Evolutionary conservation across 2,113 vertebrate species (phyloP).

Genomic region (Carettochelys insculpta): DNA sequence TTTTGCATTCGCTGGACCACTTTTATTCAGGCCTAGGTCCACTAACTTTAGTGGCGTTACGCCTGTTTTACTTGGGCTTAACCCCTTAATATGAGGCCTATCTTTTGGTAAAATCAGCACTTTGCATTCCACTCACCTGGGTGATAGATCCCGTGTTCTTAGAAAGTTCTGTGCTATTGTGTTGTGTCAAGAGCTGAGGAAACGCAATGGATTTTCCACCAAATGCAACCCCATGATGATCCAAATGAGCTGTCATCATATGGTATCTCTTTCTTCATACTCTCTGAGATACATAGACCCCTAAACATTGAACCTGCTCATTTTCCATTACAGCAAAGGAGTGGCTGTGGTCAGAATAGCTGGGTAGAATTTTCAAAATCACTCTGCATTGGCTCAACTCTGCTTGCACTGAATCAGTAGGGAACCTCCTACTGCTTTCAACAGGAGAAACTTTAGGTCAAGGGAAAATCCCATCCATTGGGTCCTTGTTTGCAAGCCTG

Average conservation of each 20-base stretch:
- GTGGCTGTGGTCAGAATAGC: neutral
- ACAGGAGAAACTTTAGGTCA: neutral
- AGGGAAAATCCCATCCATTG: neutral
- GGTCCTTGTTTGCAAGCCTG: neutral
- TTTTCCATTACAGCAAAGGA: neutral
- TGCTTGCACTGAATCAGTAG: neutral
- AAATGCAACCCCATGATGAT: neutral
- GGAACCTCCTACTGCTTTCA: neutral
- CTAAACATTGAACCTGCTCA: neutral
- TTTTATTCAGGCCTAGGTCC: slow-evolving; percentile 3
- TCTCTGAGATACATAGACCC: neutral
- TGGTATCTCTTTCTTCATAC: neutral
- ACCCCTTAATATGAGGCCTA: neutral
- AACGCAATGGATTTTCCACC: slow-evolving; percentile 9
- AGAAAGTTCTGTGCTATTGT: slow-evolving; percentile 24
- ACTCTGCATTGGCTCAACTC: neutral
- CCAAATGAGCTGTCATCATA: neutral
- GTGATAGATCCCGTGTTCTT: neutral
- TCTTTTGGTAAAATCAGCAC: slow-evolving; percentile 8
- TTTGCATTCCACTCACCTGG: slow-evolving; percentile 8
- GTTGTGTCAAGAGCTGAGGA: slow-evolving; percentile 1
- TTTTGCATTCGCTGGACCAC: neutral
- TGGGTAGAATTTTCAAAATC: neutral
- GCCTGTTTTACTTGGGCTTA: neutral
- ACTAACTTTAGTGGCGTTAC: neutral